Base-by-base conservation (phyloP, 2,113 vertebrate genomes). In the Seriola aureovittata region DNA sequence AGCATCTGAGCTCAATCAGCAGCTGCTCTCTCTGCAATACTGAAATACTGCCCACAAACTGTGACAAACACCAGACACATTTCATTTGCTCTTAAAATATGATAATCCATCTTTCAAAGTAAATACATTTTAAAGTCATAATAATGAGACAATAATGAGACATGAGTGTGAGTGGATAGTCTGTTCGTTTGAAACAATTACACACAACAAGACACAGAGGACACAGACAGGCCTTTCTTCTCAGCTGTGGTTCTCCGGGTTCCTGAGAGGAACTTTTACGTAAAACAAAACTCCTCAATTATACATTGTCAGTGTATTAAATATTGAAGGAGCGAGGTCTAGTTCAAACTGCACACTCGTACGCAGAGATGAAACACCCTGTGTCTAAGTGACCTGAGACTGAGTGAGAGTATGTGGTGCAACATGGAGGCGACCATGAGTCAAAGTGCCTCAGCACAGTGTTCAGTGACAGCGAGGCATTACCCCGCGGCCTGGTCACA, bases 211-310 rank as follows among this genome's bases (percentile, higher is more conserved):
- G 11, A 38, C 50, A 13, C 8, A 46, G 21, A 66, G 7, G 5
- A 23, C 40, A 57, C 0, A 75, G 25, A 59, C 46, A 73, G 38
- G 71, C 44, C 62, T 76, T 70, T 71, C 32, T 75, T 67, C 17
- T 7, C 67, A 60, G 71, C n/a, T 3, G 4, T 17, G 62, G 58
- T 60, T 82, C 77, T 70, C 58, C 16, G 38, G 65, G 81, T 89
- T 83, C 73, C 75, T 66, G 64, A 17, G 25, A 60, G 79, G 42
- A 74, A 64, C 67, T 38, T 83, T 89, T 81, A 85, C 84, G 80
- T 88, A 83, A 90, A 88, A 89, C 85, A 89, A 91, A 75, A 84
- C 81, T 86, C 63, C 80, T 93, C 60, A 85, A 93, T 93, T 84
- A 92, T 94, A 78, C 78, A 92, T 76, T 74, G 79, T 84, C 76